Conservation (phyloP, 2,888 invertebrate species). For the Mechanitis messenoides region DNA sequence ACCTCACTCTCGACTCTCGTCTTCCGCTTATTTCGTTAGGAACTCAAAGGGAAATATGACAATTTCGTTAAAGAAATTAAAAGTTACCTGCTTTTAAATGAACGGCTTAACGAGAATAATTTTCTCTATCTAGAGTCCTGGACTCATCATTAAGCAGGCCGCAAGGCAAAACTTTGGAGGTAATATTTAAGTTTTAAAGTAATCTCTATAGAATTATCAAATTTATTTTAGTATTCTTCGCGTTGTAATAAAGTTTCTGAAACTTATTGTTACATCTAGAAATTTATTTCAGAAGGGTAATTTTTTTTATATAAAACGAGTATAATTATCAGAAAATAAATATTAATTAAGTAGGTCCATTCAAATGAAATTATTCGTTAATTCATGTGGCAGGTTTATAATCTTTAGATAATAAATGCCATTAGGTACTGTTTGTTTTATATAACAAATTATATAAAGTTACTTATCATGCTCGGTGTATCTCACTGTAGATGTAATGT, state of each 20-base stretch:
- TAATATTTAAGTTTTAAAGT: slow-evolving; percentile 25
- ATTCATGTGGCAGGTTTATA: no score
- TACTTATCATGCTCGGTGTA: slow-evolving; percentile 5
- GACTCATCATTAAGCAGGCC: slow-evolving; percentile 34
- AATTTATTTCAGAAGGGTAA: neutral
- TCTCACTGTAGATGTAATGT: slow-evolving; percentile 9
- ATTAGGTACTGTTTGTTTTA: neutral
- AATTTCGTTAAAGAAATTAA: slow-evolving; percentile 65
- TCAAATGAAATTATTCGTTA: no score
- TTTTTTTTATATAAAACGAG: neutral
- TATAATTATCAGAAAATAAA: no score
- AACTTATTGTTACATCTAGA: slow-evolving; percentile 2
- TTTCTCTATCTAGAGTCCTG: slow-evolving; percentile 52
- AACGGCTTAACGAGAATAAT: slow-evolving; percentile 60
- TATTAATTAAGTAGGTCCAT: no score
- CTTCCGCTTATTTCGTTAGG: slow-evolving; percentile 58
- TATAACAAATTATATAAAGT: slow-evolving; percentile 1
- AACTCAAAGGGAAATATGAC: slow-evolving; percentile 65
- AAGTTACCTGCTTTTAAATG: slow-evolving; percentile 67
- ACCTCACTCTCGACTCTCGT: slow-evolving; percentile 40
- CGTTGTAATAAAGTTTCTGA: slow-evolving; percentile 5
- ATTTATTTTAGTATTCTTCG: slow-evolving; percentile 8
- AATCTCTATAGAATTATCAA: slow-evolving; percentile 17
- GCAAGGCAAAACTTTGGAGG: slow-evolving; percentile 25
- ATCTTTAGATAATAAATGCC: no score